Conservation (phyloP, 2,113 vertebrate genomes). For the Coturnix japonica region DNA sequence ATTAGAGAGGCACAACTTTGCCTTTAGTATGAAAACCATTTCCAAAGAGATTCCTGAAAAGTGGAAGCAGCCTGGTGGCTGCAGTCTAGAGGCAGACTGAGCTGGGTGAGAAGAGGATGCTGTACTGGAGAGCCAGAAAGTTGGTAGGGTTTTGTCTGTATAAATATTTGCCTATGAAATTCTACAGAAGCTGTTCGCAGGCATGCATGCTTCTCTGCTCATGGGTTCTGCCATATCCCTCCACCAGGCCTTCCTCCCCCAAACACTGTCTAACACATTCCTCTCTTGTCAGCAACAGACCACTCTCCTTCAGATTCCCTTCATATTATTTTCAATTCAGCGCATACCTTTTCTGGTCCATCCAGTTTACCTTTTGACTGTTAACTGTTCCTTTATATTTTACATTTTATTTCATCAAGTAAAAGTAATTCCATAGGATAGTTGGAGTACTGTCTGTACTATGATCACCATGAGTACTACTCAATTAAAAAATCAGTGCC, state of each 20-base stretch:
- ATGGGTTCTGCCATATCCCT: background rate
- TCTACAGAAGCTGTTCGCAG: background rate
- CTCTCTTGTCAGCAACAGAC: background rate
- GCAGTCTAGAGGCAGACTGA: background rate
- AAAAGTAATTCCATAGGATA: background rate
- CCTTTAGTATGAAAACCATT: background rate
- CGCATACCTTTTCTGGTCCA: background rate
- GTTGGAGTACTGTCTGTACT: background rate
- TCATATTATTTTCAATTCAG: background rate
- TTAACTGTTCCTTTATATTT: background rate
- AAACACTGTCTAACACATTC: background rate
- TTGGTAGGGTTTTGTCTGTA: background rate
- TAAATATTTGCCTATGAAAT: conserved; percentile 30
- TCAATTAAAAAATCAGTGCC: background rate
- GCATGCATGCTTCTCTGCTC: background rate
- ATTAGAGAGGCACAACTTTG: background rate
- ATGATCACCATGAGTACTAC: background rate
- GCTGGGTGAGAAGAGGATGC: background rate
- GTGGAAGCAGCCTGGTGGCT: background rate
- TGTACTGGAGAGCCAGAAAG: background rate
- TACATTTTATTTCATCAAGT: background rate
- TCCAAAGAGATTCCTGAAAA: conserved; percentile 3
- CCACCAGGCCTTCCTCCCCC: background rate
- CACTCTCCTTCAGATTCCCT: background rate
- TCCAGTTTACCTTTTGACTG: background rate